A percentile compares a stretch with the other conserved stretches of the same genome.
Evolutionary conservation across 2,113 vertebrate species (phyloP).

Genomic region (Xenotilapia leptura): DNA sequence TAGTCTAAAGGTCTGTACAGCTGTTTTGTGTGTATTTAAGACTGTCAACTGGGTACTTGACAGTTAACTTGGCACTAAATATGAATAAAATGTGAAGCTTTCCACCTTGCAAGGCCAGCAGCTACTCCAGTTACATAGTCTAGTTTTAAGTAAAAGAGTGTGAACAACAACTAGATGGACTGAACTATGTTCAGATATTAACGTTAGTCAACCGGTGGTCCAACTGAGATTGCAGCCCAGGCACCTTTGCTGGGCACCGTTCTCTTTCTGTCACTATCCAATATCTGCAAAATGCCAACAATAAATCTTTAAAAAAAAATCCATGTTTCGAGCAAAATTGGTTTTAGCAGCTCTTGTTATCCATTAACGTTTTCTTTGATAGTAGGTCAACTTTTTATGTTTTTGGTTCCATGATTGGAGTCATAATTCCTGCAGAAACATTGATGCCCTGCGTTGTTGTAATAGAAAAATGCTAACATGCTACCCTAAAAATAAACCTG

Average conservation of each 20-base stretch:
- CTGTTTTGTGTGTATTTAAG: not conserved
- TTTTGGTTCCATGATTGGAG: not conserved
- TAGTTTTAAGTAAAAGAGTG: not conserved
- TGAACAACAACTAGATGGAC: not conserved
- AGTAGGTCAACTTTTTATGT: not conserved
- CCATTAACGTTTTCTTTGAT: not conserved
- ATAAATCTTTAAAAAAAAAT: not conserved
- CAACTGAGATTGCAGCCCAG: not conserved
- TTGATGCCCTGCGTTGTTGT: not conserved
- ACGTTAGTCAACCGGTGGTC: not conserved
- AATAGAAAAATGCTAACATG: not conserved
- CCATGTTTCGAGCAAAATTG: not conserved
- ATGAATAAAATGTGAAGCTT: not conserved
- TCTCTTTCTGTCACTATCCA: not conserved
- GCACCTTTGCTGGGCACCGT: not conserved
- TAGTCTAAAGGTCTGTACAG: not conserved
- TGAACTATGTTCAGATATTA: not conserved
- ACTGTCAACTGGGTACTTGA: not conserved
- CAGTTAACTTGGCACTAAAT: not conserved
- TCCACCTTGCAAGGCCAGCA: not conserved
- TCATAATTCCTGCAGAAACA: not conserved
- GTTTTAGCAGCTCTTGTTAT: not conserved
- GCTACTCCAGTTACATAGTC: not conserved
- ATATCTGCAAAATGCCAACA: not conserved
- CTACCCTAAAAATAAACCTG: not conserved